Evolutionary conservation across 2,888 invertebrate species (phyloP), one percentile per base, ranked within the genome.

Genomic region (Papilio protenor): DNA sequence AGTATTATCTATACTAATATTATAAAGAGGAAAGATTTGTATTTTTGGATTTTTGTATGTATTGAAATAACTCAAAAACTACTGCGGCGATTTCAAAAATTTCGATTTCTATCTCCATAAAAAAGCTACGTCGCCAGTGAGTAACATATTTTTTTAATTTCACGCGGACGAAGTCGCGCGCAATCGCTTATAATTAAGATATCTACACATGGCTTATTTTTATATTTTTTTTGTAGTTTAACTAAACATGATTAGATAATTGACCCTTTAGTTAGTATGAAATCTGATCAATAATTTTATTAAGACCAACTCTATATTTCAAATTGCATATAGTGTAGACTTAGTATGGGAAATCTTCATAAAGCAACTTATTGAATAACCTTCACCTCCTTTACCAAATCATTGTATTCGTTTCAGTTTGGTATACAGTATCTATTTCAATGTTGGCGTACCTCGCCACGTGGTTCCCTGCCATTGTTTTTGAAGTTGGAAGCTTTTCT

Each of bases 401-500:
- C 18, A 6, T 23, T 27, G 52, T 61, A 18, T 55, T 55, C 71
- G 16, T 23, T 57, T 75, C 57, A 90, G 90, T 85, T 2, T 87
- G 86, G 71, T 87, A 90, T 83, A 81, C 85, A n/a, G 82, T 84
- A 8, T 81, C 90, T 12, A 45, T 89, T 23, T 83, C 90, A 0
- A 81, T 86, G 69, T 78, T 87, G 16, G 71, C 81, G 59, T 90
- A 87, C 81, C 61, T 88, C 11, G 23, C 81, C 52, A 76, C 84
- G 16, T 83, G 83, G 83, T 11, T 87, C 23, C 88, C 90, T 0
- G 33, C 81, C 2, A 71, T 72, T 0, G 0, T 83, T 14, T 0
- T 87, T 49, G 2, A 23, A 14, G 64, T 49, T 0, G 55, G 75
- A 0, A 18, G 0, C 2, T 78, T 18, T 12, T 76, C 81, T 3